phyloP scores from a whole-genome alignment of 2,797 vertebrate genomes.

The Podarcis siculus region DNA sequence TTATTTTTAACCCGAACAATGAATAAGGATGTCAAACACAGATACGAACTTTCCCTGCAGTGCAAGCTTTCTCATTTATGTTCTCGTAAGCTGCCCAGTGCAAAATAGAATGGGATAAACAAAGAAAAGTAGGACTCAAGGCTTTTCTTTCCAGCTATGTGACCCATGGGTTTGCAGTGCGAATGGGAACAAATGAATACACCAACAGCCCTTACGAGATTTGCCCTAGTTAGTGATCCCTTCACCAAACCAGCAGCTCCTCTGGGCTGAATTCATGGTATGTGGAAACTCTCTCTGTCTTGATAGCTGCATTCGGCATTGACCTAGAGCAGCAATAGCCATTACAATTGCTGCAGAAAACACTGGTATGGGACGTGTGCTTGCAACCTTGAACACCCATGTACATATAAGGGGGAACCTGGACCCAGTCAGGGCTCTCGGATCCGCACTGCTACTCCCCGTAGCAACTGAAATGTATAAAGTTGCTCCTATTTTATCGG shows the following conservation, averaged over 20 bases:
- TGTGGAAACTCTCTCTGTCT: not conserved
- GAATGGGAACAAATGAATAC: not conserved
- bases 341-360: not conserved
- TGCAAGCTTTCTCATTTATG: conserved; percentile 58
- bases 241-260: not conserved
- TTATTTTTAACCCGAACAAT: conserved; percentile 71
- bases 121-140: not conserved
- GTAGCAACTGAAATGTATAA: not conserved
- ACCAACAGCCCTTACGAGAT: not conserved
- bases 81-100: conserved; percentile 35
- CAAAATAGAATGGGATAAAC: conserved; percentile 37
- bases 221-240: not conserved
- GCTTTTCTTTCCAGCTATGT: conserved; percentile 31
- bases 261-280: not conserved
- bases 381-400: not conserved
- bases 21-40: conserved; percentile 70
- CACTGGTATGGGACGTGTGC: not conserved
- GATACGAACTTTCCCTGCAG: conserved; percentile 35
- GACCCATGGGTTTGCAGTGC: not conserved
- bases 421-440: not conserved
- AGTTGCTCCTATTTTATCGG: not conserved
- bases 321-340: not conserved
- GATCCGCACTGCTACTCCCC: too few species aligned
- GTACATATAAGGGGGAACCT: not conserved
- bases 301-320: not conserved